Evolutionary conservation across 2,113 vertebrate species (phyloP).

Genomic region (Neofelis nebulosa): DNA sequence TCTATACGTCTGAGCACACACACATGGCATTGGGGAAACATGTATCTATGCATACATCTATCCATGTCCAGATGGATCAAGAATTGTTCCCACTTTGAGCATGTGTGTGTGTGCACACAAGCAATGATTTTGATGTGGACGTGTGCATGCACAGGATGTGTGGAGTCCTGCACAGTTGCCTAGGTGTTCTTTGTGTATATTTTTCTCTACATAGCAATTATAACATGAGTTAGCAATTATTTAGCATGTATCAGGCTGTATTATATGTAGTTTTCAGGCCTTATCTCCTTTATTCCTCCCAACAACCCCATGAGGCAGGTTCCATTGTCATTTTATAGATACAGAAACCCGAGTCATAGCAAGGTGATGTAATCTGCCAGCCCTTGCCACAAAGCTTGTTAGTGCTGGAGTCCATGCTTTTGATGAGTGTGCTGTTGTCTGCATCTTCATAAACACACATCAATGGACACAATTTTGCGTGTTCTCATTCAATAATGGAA

Average conservation of each 20-base stretch:
- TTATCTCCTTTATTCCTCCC: background rate
- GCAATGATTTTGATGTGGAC: background rate
- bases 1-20: background rate
- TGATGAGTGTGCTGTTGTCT: background rate
- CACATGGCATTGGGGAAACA: rapidly evolving
- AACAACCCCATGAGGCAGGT: rapidly evolving
- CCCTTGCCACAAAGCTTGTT: background rate
- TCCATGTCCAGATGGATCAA: too few species aligned
- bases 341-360: background rate
- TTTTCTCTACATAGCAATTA: background rate
- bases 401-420: too few species aligned
- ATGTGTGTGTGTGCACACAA: background rate
- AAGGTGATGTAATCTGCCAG: too few species aligned
- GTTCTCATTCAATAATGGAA: background rate
- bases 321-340: background rate
- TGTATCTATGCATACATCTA: rapidly evolving
- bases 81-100: too few species aligned
- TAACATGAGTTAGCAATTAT: background rate
- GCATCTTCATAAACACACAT: background rate
- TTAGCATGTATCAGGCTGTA: too few species aligned
- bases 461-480: background rate
- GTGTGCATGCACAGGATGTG: background rate
- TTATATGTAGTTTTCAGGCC: background rate
- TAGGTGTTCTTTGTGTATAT: too few species aligned
- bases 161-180: background rate